phyloP scores from a whole-genome alignment of 2,888 invertebrate genomes.

The Eretmocerus hayati region DNA sequence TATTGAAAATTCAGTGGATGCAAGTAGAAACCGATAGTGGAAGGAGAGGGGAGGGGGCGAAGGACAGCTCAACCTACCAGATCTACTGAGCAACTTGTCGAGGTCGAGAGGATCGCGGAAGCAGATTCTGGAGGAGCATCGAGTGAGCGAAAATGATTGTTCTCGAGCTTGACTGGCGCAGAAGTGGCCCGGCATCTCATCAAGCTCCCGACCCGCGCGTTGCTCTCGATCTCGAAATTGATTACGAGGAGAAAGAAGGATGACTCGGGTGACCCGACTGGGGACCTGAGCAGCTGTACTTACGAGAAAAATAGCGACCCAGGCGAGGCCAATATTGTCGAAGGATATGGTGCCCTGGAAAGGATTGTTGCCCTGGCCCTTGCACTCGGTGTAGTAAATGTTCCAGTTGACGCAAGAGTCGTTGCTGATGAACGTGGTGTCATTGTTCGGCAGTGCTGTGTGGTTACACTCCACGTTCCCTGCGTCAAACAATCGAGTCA shows the following conservation, averaged over 20 bases:
- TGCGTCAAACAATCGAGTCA: too few species aligned
- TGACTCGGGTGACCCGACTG: too few species aligned
- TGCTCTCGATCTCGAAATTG: too few species aligned
- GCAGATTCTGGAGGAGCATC: not conserved
- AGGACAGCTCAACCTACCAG: too few species aligned
- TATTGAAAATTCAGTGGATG: not conserved
- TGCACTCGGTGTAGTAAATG: slow-evolving; percentile 93
- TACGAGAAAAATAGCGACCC: slow-evolving; percentile 99
- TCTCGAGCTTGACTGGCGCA: slow-evolving; percentile 16
- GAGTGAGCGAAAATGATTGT: slow-evolving; percentile 16
- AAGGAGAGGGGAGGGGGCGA: too few species aligned
- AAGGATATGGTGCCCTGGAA: slow-evolving; percentile 99
- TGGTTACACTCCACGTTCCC: slow-evolving; percentile 72
- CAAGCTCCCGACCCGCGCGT: not conserved
- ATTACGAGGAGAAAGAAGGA: too few species aligned
- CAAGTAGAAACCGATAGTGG: not conserved
- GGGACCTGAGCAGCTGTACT: too few species aligned
- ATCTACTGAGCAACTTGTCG: too few species aligned
- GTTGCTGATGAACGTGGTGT: slow-evolving; percentile 54
- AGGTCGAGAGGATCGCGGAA: too few species aligned
- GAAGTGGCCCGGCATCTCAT: slow-evolving; percentile 2
- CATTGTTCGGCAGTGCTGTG: slow-evolving; percentile 59
- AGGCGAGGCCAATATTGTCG: slow-evolving; percentile 99
- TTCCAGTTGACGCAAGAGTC: slow-evolving; percentile 96
- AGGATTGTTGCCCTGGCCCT: slow-evolving; percentile 88